These are phyloP conservation scores for Montipora efflorescens DNA, from an alignment of 64 coral and sea anemone genomes.

Conservation along the genomic window DNA sequence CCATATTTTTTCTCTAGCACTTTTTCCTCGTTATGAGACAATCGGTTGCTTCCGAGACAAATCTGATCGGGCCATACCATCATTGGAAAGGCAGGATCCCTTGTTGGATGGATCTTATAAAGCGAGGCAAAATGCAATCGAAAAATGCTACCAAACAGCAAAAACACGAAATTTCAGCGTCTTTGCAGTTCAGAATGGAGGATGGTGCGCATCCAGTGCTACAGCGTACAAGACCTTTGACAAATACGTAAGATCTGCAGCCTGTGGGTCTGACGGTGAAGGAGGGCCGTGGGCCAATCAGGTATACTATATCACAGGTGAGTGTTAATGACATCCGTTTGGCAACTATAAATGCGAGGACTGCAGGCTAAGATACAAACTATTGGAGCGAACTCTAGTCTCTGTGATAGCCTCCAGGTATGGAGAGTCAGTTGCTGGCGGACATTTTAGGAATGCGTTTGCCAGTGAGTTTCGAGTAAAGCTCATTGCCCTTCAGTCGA, in stretches of 20 bases:
- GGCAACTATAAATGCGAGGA: not conserved
- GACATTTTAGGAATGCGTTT: no score
- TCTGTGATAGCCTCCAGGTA: no score
- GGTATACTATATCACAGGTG: no score
- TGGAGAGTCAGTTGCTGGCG: no score
- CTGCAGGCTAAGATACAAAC: no score
- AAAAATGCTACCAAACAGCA: not conserved
- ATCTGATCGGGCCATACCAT: not conserved
- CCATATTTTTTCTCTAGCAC: not conserved
- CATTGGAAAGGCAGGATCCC: not conserved
- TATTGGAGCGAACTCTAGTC: no score
- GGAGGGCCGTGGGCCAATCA: not conserved
- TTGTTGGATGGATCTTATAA: not conserved
- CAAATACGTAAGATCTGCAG: not conserved
- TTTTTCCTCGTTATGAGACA: not conserved
- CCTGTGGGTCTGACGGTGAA: slow-evolving; percentile 2
- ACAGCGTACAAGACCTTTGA: not conserved
- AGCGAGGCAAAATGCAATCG: not conserved
- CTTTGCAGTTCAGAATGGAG: slow-evolving; percentile 14
- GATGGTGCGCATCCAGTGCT: slow-evolving; percentile 23
- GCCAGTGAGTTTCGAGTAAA: no score
- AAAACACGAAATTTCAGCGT: not conserved
- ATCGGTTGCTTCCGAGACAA: not conserved
- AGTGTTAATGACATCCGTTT: not conserved
- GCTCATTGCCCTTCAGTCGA: no score